Base-by-base conservation (phyloP, 2,888 invertebrate genomes). In the Scrobipalpa atriplicella region DNA sequence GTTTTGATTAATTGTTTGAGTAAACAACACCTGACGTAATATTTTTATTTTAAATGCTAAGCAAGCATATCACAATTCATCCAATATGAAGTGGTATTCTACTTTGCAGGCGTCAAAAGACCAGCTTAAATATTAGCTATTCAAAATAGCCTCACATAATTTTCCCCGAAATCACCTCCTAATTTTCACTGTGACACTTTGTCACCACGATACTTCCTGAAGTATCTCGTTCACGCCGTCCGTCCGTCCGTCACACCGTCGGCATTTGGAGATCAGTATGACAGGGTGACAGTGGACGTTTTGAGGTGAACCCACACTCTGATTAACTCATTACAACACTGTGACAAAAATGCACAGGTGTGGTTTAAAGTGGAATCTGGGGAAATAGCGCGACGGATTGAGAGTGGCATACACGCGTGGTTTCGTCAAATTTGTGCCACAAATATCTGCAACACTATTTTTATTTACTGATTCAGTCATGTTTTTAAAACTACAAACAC, bases 231-330 rank as follows among this genome's bases (percentile, higher is more conserved):
- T 21, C 54, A 13, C 54, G 65, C 72, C 39, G 67, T 63, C 69
- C 65, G 66, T 63, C 69, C 65, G 66, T 62, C 77, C 72, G 73
- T 76, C 77, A 70, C 71, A 69, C 67, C 61, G 18, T 64, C 65
- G 68, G 36, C 38, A n/a, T 2, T 16, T 16, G 38, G 58, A 58
- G n/a, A 58, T 38, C 38, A 16, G 58, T 38, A 38, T 68, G 77
- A 74, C 75, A 78, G 73, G 74, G 21, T 52, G 52, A 52, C 52
- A 52, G 73, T 69, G 66, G 80, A 84, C 83, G 72, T 79, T 77
- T 83, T 81, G 79, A 82, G 81, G 81, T 83, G 82, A 83, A 79
- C 78, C 78, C 76, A 79, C 29, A 29, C 29, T 29, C 2, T 78
- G 75, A 82, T 77, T 52, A 63, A 52, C 51, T 63, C 62, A 29